Evolutionary conservation across 2,888 invertebrate species (phyloP).

Genomic region (Orgyia antiqua): DNA sequence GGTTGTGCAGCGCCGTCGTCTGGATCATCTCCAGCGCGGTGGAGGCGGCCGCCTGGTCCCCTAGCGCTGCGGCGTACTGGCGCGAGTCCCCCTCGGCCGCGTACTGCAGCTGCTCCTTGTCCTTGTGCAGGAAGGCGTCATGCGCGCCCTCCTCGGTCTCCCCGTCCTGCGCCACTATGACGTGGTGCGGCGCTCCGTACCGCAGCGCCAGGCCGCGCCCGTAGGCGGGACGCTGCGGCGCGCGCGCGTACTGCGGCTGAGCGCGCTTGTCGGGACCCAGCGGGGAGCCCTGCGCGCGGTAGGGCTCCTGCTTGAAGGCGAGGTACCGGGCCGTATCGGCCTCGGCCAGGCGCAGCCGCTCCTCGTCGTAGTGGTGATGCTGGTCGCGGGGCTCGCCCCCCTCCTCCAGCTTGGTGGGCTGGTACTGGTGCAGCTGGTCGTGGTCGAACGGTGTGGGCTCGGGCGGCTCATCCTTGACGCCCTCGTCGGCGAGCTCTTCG

Average conservation of each 20-base stretch:
- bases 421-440: conserved; percentile 40
- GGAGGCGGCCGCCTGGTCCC: conserved; percentile 40
- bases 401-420: conserved; percentile 43
- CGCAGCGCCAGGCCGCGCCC: conserved; percentile 49
- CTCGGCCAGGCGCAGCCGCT: conserved; percentile 50
- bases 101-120: conserved; percentile 48
- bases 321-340: conserved; percentile 61
- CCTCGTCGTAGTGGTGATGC: conserved; percentile 53
- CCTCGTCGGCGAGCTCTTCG: conserved; percentile 45
- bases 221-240: conserved; percentile 33
- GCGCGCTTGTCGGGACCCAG: conserved; percentile 32
- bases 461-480: conserved; percentile 61
- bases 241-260: conserved; percentile 36
- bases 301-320: conserved; percentile 61
- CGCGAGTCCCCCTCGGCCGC: conserved; percentile 41
- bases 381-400: conserved; percentile 29
- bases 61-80: conserved; percentile 47
- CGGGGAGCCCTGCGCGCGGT: conserved; percentile 42
- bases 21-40: conserved; percentile 63
- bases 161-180: conserved; percentile 51
- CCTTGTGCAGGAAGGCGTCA: conserved; percentile 52
- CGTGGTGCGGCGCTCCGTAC: conserved; percentile 56
- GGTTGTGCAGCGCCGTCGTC: conserved; percentile 52
- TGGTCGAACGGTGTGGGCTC: conserved; percentile 41
- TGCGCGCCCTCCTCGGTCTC: conserved; percentile 45